Evolutionary conservation across 2,888 invertebrate species (phyloP), one percentile per base, ranked within the genome.

Genomic region (Athripsodes cinereus): DNA sequence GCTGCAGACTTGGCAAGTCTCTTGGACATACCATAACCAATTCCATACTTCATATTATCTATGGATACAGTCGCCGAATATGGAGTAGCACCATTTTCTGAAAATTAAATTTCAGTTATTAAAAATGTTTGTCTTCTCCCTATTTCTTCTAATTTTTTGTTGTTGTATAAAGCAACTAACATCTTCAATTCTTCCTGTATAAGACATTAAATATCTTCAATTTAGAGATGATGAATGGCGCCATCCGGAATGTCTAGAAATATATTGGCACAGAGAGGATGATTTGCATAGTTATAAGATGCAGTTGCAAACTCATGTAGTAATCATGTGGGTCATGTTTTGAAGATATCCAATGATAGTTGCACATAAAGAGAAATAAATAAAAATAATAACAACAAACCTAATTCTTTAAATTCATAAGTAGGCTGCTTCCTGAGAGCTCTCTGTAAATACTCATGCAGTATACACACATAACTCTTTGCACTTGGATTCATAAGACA

Each of bases 401-500:
- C 87, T 51, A 95, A 78, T 75, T 96, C 96, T 67, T 88, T 88
- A 72, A 95, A 96, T 70, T 90, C 87, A 73, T 96, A 97, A 1
- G 88, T 87, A 1, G 96, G 96, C 67, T 96, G 95, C 64, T 94
- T 92, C 72, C 94, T 91, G 59, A 97, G 76, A 2, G 95, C 95
- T 69, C 96, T 91, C 66, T 97, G 94, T 40, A 96, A 93, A 74
- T 96, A 98, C 74, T 99, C 98, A 74, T 99, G 98, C 66, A 99
- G 81, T 69, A 98, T 95, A 65, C 96, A 95, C 8, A 98, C 90
- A 71, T 90, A 91, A 69, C 94, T 93, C 75, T 96, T 95, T 1
- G 96, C 96, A 69, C 92, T 91, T 60, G 97, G 96, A 79, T 98
- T 98, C 88, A 98, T 90, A 63, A 96, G 92, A 90, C 96, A 97